Conservation (phyloP, 2,888 invertebrate genomes). For the Beris chalybata region DNA sequence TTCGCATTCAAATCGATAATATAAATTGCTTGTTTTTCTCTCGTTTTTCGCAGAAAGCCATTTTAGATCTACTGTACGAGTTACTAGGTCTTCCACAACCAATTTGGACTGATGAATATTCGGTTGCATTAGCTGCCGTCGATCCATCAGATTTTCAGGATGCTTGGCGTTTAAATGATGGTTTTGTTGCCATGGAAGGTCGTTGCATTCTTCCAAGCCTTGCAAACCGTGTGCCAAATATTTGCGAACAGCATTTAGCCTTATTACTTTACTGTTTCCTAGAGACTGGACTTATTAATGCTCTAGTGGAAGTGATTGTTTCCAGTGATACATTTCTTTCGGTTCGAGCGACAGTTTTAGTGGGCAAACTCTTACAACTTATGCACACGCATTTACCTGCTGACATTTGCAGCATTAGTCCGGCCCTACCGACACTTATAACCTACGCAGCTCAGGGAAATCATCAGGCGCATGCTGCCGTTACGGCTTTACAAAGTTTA, state of each 20-base stretch:
- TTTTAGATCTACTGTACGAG: slow-evolving; percentile 89
- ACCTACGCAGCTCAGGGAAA: slow-evolving; percentile 77
- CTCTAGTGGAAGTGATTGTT: slow-evolving; percentile 88
- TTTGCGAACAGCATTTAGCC: slow-evolving; percentile 88
- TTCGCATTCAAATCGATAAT: not conserved
- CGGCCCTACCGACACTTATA: slow-evolving; percentile 81
- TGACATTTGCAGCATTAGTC: slow-evolving; percentile 80
- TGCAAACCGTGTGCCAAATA: slow-evolving; percentile 82
- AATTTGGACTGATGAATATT: slow-evolving; percentile 91
- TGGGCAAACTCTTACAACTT: slow-evolving; percentile 87
- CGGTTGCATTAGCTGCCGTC: slow-evolving; percentile 82
- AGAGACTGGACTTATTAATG: slow-evolving; percentile 83
- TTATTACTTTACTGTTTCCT: slow-evolving; percentile 86
- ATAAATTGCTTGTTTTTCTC: not conserved
- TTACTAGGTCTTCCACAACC: slow-evolving; percentile 85
- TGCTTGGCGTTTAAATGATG: slow-evolving; percentile 87
- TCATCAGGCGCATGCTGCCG: slow-evolving; percentile 80
- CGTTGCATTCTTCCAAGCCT: slow-evolving; percentile 82
- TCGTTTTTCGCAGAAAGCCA: slow-evolving; percentile 71
- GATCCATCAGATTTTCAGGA: slow-evolving; percentile 85
- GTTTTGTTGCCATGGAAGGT: slow-evolving; percentile 94
- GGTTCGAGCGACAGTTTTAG: slow-evolving; percentile 85
- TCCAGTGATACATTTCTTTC: slow-evolving; percentile 88
- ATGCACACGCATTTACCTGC: slow-evolving; percentile 84
- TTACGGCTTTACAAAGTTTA: slow-evolving; percentile 76